Evolutionary conservation across 1,140 invertebrate genomes (phyloP).

Genomic region (Adelges cooleyi): DNA sequence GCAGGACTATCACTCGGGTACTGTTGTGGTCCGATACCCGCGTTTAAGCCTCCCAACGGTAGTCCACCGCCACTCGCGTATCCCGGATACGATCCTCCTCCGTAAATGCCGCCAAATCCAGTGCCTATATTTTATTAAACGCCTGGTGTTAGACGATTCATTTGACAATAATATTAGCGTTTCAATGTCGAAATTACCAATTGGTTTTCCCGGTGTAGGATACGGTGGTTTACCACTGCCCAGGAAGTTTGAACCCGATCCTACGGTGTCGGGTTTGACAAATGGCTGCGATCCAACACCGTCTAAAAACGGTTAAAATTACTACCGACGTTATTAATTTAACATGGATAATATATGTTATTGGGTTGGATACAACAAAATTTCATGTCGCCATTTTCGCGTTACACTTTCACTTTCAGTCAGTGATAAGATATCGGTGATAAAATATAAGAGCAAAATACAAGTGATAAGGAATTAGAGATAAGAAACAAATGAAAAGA

Average conservation of each 20-base stretch:
- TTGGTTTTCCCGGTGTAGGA: conserved; percentile 32
- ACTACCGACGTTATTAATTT: neutral
- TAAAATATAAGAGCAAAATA: no score
- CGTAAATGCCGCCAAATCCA: conserved; percentile 27
- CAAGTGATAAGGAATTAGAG: no score
- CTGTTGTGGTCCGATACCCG: conserved; percentile 30
- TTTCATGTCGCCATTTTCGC: no score
- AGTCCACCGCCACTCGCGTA: conserved; percentile 35
- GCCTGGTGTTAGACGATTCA: neutral
- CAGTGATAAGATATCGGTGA: no score
- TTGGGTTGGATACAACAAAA: no score
- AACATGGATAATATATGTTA: no score
- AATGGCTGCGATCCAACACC: neutral
- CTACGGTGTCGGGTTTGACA: conserved; percentile 42
- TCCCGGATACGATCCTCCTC: conserved; percentile 32
- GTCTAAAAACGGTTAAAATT: conserved; percentile 5
- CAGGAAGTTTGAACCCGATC: conserved; percentile 42
- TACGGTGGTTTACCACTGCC: conserved; percentile 41
- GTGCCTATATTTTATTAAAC: conserved; percentile 7
- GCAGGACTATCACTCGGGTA: conserved; percentile 36
- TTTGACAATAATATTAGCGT: neutral
- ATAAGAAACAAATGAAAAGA: no score
- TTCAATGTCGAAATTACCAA: conserved; percentile 10
- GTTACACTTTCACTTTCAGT: no score
- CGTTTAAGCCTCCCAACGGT: conserved; percentile 30